Conservation (phyloP, 2,113 vertebrate species). For the Hylia prasina region DNA sequence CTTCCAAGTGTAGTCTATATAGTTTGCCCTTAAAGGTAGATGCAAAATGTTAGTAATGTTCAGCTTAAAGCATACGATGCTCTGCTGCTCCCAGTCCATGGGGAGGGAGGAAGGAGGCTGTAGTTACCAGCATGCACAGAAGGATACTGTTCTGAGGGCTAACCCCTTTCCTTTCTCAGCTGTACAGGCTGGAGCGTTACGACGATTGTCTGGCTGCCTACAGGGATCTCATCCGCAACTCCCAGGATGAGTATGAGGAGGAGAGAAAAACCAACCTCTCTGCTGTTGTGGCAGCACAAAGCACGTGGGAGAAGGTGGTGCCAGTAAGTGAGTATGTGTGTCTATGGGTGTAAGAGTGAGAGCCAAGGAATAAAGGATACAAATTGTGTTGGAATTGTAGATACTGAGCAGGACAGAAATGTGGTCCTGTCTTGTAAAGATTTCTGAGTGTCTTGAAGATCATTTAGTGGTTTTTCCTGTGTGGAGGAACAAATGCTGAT, state of each 20-base stretch:
- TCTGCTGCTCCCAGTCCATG: neutral
- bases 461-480: neutral
- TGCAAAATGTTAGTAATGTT: neutral
- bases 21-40: neutral
- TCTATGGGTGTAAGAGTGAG: neutral
- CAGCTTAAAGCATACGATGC: neutral
- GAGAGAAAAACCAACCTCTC: conserved; percentile 97
- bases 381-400: neutral
- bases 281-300: conserved; percentile 91
- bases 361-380: neutral
- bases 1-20: neutral
- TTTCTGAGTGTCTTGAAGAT: neutral
- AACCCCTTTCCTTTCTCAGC: conserved; percentile 61
- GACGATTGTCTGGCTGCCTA: conserved; percentile 89
- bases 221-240: conserved; percentile 94
- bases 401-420: neutral
- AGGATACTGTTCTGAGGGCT: neutral
- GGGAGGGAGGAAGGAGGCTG: neutral
- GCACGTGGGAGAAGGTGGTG: conserved; percentile 87
- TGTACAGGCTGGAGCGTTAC: conserved; percentile 93
- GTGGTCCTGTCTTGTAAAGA: neutral
- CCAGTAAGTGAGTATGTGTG: conserved; percentile 72
- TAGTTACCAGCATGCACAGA: neutral
- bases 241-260: conserved; percentile 98
- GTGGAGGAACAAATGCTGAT: neutral